Evolutionary conservation across 2,113 vertebrate species (phyloP).

Genomic region (Recurvirostra avosetta): DNA sequence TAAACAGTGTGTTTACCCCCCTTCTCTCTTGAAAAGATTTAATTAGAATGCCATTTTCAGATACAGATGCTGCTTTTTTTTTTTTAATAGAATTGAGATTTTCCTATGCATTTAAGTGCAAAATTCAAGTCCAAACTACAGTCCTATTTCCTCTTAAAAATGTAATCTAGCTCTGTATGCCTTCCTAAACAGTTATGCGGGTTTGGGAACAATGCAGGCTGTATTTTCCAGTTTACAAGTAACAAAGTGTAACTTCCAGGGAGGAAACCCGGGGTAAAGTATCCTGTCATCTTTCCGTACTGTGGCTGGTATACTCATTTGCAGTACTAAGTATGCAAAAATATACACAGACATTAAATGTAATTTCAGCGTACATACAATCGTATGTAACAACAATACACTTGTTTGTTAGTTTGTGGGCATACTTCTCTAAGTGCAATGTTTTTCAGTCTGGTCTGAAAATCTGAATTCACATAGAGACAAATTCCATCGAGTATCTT

Average conservation of each 20-base stretch:
- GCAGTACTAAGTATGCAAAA: not conserved
- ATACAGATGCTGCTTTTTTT: accelerated
- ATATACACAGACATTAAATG: not conserved
- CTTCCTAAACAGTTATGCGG: not conserved
- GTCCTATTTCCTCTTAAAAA: not conserved
- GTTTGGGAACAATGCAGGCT: not conserved
- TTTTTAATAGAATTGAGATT: not conserved
- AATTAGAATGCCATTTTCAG: not conserved
- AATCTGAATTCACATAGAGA: not conserved
- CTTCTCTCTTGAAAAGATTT: not conserved
- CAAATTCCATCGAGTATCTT: not conserved
- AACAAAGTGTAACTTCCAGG: not conserved
- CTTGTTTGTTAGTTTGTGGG: not conserved
- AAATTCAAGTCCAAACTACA: not conserved
- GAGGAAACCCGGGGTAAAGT: not conserved
- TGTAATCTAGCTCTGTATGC: not conserved
- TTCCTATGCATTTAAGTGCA: not conserved
- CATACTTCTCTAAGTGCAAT: not conserved
- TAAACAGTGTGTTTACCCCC: not conserved
- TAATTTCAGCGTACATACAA: not conserved
- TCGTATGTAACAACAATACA: not conserved
- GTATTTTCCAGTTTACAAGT: conserved; percentile 2
- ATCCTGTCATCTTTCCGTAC: not conserved
- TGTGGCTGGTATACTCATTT: not conserved
- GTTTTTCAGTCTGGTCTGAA: not conserved